phyloP scores from a whole-genome alignment of 2,888 invertebrate genomes.

The Rhabditoides inermis region DNA sequence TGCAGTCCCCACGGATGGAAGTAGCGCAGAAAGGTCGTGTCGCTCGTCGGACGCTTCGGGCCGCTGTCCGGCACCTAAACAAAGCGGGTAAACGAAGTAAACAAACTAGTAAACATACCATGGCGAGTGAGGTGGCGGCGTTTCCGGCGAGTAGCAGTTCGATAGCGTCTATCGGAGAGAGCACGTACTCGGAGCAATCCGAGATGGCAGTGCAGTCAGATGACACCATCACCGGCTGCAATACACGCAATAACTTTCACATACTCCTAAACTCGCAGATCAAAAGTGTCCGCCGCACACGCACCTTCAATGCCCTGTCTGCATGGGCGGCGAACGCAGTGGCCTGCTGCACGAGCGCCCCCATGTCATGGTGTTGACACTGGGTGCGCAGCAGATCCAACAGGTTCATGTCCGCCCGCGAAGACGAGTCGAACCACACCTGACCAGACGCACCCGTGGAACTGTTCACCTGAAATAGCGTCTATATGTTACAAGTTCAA shows the following conservation, averaged over 20 bases:
- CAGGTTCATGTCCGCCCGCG: slow-evolving; percentile 13
- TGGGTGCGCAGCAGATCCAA: slow-evolving; percentile 18
- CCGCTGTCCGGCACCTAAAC: slow-evolving; percentile 9
- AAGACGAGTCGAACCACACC: slow-evolving; percentile 20
- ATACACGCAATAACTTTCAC: neutral
- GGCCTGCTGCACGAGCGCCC: slow-evolving; percentile 18
- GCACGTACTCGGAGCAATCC: slow-evolving; percentile 19
- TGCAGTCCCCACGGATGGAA: slow-evolving; percentile 46
- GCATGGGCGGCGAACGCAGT: slow-evolving; percentile 14
- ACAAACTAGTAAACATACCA: slow-evolving; percentile 7
- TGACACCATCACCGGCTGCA: neutral
- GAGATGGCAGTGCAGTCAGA: neutral
- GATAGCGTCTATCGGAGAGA: slow-evolving; percentile 28
- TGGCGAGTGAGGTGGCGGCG: slow-evolving; percentile 18
- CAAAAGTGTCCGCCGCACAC: neutral
- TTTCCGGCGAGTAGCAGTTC: slow-evolving; percentile 32
- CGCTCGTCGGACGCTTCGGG: neutral
- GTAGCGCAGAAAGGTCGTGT: slow-evolving; percentile 17
- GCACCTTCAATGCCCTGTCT: slow-evolving; percentile 5
- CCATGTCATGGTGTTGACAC: slow-evolving; percentile 12
- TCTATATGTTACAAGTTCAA: neutral
- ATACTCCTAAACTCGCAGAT: neutral
- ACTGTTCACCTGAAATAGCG: slow-evolving; percentile 5
- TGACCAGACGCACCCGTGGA: neutral
- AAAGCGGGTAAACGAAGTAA: neutral